A percentile compares a stretch with the other conserved stretches of the same genome.
These are phyloP conservation scores for Terrapene triunguis DNA, from an alignment of 2,113 vertebrate species.

Conservation along the genomic window DNA sequence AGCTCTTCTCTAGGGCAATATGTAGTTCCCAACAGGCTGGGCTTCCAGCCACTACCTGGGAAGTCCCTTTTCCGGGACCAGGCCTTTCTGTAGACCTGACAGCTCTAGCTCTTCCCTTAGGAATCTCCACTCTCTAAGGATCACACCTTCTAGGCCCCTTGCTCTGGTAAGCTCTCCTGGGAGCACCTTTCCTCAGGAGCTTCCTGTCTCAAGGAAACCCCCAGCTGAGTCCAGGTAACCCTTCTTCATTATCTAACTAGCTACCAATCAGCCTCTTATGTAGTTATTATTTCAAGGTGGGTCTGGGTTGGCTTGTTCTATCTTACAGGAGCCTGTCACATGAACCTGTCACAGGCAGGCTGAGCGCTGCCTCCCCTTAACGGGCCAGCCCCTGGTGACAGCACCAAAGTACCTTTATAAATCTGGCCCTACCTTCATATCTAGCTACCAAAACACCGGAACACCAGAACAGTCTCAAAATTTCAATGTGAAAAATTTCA, in stretches of 20 bases:
- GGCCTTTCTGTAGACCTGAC: too few relatives aligned
- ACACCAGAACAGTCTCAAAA: not conserved
- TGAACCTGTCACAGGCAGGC: not conserved
- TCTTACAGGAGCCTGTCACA: not conserved
- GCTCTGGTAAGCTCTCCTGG: not conserved
- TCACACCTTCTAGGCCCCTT: not conserved
- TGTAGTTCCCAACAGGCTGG: not conserved
- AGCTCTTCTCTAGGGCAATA: not conserved
- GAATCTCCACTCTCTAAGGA: not conserved
- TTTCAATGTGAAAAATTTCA: not conserved
- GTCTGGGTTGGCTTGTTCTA: not conserved
- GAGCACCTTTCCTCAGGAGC: not conserved
- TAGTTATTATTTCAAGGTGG: not conserved
- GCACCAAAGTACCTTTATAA: not conserved
- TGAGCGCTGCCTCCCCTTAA: not conserved
- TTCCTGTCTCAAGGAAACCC: not conserved
- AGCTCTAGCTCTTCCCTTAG: not conserved
- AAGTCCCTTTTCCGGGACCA: too few relatives aligned
- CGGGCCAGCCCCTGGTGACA: not conserved
- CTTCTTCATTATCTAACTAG: not conserved
- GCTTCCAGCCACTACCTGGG: not conserved
- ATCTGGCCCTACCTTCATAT: too few relatives aligned
- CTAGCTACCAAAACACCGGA: not conserved
- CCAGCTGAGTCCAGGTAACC: too few relatives aligned
- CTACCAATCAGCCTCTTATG: not conserved